A percentile compares a stretch with the other conserved stretches of the same genome.
Evolutionary conservation across 2,888 invertebrate genomes (phyloP).

Genomic region (Limnephilus lunatus): DNA sequence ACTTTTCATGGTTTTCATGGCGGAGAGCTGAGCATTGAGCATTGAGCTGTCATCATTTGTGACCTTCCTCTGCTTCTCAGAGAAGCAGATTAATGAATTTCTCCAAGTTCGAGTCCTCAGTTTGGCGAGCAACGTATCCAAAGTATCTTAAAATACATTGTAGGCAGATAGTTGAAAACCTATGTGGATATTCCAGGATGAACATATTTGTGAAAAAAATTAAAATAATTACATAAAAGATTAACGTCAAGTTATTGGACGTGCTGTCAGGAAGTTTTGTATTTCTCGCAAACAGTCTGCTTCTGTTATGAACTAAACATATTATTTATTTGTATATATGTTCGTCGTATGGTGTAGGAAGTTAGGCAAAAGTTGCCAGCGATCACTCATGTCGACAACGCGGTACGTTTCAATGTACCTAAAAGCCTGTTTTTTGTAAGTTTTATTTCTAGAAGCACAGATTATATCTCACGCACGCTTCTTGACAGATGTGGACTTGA

Average conservation of each 20-base stretch:
- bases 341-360: background rate
- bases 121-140: too few species aligned
- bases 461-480: conserved; percentile 31
- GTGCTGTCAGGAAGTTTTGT: background rate
- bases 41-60: too few species aligned
- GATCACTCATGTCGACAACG: conserved; percentile 34
- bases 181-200: too few species aligned
- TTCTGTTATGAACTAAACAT: background rate
- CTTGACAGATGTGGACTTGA: conserved; percentile 38
- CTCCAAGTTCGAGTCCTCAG: too few species aligned
- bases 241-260: background rate
- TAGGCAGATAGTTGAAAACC: too few species aligned
- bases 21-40: too few species aligned
- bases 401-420: conserved; percentile 20
- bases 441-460: conserved; percentile 23
- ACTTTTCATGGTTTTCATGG: too few species aligned
- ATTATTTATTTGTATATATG: background rate
- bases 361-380: background rate
- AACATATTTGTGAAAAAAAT: too few species aligned
- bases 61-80: too few species aligned
- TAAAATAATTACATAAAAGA: too few species aligned
- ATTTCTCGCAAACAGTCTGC: background rate
- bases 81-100: too few species aligned
- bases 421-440: background rate
- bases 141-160: too few species aligned